Base-by-base conservation (phyloP, 64 coral and sea anemone genomes). In the Catalaphyllia jardinei region DNA sequence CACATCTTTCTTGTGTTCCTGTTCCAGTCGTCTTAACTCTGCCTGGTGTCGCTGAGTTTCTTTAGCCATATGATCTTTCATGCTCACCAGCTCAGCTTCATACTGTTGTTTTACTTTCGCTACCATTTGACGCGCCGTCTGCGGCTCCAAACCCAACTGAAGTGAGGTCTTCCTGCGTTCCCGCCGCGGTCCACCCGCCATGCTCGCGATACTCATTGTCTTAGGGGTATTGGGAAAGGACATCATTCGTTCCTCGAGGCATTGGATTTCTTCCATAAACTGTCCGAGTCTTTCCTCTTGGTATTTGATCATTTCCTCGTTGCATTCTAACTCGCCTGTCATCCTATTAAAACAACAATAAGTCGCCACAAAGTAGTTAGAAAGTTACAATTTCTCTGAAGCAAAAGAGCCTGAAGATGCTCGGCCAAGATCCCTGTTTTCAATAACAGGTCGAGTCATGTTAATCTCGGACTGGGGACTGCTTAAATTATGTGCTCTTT, bases 271-370 rank as follows among this genome's bases (percentile, higher is more conserved):
- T 42, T 97, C 95, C 12, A 86, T 74, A 20, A 94, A 97, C 74
- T 97, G 95, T 74, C 80, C 73, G 46, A 99, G 90, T 72, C 94
- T 73, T 31, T 99, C 88, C 60, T 99, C 93, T 51, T 99, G 97
- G 35, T 93, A 93, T 35, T 95, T 94, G 59, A 99, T 99, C 69
- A 99, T 99, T 80, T 99, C 97, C 54, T 99, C 94, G 52, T 99
- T 94, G 75, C 91, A 89, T 86, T 99, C 89, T 20, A 93, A 29
- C 63, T 99, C 97, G 50, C 87, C 88, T 0, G 86, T 88, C 33
- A 95, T 61, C 74, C 93, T 85, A 22, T 85, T 71, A 12, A 85
- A 15, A 67, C 71, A 24, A 52, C 2, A 39, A 65, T 4, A 54
- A 24, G 16, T 25, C 1, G n/a, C 30, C 18, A n/a, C 16, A 6